phyloP scores from a whole-genome alignment of 2,797 vertebrate genomes.

The Lagodon rhomboides region DNA sequence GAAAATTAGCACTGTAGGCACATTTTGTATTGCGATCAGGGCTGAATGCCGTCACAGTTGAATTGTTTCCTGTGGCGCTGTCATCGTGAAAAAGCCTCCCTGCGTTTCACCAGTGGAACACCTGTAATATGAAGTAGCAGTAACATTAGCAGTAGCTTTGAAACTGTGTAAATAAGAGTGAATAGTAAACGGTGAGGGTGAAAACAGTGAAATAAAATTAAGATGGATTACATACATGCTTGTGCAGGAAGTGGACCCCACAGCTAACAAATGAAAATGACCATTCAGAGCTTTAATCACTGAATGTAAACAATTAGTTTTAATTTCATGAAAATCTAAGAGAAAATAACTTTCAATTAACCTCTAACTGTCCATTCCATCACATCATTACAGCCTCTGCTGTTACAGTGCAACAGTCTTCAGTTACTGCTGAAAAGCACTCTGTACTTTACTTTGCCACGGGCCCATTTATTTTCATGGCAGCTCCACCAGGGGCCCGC shows the following conservation, averaged over 20 bases:
- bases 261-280: too few relatives aligned
- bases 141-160: background rate
- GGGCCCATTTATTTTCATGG: constrained; percentile 47
- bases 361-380: background rate
- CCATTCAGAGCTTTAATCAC: background rate
- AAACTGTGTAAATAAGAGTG: background rate
- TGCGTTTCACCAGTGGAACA: background rate
- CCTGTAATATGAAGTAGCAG: background rate
- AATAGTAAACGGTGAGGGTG: background rate
- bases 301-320: background rate
- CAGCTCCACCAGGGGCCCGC: constrained; percentile 17
- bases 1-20: background rate
- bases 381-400: background rate
- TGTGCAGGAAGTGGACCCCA: background rate
- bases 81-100: background rate
- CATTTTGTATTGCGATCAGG: background rate
- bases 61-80: background rate
- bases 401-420: constrained; percentile 19
- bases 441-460: background rate
- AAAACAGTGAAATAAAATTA: background rate
- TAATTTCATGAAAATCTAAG: too few relatives aligned
- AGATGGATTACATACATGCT: background rate
- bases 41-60: too few relatives aligned
- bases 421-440: constrained; percentile 6
- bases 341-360: too few relatives aligned